Percentiles rank a stretch among this genome's conserved stretches.
These are phyloP conservation scores for Ganaspis brasiliensis DNA, from an alignment of 2,888 invertebrate species.

Conservation along the genomic window DNA sequence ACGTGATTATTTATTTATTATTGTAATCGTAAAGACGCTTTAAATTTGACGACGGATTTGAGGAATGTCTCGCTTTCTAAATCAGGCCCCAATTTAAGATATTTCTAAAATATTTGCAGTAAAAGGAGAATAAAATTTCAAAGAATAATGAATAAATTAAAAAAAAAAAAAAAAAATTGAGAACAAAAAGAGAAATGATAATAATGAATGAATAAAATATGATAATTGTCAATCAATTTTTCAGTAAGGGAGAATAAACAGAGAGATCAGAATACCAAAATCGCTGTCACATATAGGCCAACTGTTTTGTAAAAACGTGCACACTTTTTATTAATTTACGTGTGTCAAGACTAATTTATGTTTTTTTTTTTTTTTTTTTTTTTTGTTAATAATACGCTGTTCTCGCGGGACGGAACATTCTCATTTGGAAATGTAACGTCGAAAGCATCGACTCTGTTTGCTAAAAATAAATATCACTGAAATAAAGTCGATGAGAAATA, in stretches of 20 bases:
- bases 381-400: constrained; percentile 17
- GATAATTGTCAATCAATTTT: not conserved
- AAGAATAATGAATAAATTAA: not conserved
- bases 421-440: constrained; percentile 33
- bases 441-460: constrained; percentile 11
- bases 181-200: too few relatives aligned
- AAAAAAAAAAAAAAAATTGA: not conserved
- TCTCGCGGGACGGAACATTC: constrained; percentile 34
- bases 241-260: not conserved
- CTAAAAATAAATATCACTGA: not conserved
- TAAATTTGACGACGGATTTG: constrained; percentile 2
- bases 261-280: constrained; percentile 37
- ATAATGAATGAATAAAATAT: too few relatives aligned
- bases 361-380: constrained; percentile 32
- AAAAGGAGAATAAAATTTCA: too few relatives aligned
- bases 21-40: constrained; percentile 51
- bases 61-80: not conserved
- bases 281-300: constrained; percentile 18
- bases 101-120: too few relatives aligned
- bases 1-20: constrained; percentile 52
- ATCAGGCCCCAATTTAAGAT: not conserved
- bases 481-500: constrained; percentile 1
- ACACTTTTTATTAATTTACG: constrained; percentile 31
- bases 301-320: constrained; percentile 39
- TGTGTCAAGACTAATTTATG: constrained; percentile 35